phyloP scores from a whole-genome alignment of 2,888 invertebrate species.

The Trachelus iudaicus region DNA sequence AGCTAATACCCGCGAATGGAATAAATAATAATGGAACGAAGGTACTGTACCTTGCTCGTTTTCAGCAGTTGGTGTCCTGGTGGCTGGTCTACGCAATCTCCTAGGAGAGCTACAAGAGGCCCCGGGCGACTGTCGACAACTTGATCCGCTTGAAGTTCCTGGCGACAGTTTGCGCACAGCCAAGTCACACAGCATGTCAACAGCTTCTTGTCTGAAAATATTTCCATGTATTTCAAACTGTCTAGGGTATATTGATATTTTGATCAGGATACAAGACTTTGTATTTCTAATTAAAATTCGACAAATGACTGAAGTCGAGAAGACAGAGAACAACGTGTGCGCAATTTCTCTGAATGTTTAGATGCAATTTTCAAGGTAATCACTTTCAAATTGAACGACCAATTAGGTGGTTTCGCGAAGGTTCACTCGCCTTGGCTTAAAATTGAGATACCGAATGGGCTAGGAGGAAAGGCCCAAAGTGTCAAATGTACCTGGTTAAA shows the following conservation, averaged over 20 bases:
- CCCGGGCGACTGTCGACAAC: constrained; percentile 61
- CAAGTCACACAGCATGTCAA: constrained; percentile 85
- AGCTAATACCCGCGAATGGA: not conserved
- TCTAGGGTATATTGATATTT: not conserved
- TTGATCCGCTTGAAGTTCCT: constrained; percentile 65
- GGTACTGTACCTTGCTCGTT: constrained; percentile 48
- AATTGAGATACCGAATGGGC: not conserved
- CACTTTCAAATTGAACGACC: too few relatives aligned
- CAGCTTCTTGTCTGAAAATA: constrained; percentile 78
- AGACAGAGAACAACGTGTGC: not conserved
- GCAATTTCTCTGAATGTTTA: not conserved
- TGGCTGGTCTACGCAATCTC: constrained; percentile 70
- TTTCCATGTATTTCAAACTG: not conserved
- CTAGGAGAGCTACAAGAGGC: constrained; percentile 73
- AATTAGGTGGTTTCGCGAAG: not conserved
- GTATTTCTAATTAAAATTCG: not conserved
- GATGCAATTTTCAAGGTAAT: too few relatives aligned
- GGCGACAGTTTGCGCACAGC: constrained; percentile 81
- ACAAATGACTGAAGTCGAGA: not conserved
- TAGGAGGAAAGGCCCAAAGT: not conserved
- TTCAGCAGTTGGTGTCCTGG: constrained; percentile 66
- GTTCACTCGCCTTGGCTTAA: not conserved
- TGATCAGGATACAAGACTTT: not conserved
- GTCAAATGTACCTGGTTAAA: not conserved
- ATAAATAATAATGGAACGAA: not conserved